Evolutionary conservation across 2,888 invertebrate species (phyloP), one percentile per base, ranked within the genome.

Genomic region (Villa cingulata): DNA sequence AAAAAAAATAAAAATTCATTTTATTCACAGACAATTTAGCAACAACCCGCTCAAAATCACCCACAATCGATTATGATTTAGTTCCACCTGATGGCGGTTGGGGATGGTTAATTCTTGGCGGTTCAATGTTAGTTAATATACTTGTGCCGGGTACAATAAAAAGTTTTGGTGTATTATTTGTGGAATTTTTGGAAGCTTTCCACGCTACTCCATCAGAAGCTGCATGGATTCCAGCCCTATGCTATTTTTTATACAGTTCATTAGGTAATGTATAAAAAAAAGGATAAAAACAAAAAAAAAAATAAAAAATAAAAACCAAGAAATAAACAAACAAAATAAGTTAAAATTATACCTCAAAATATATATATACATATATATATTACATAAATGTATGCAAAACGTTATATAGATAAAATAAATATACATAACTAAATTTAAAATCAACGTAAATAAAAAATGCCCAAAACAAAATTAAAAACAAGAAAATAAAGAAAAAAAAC

Each of bases 181-280:
- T 86, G 37, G 88, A 87, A 61, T 86, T 89, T 65, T 72, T 84
- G 50, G 83, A 85, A 56, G 83, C 82, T 18, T 89, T 88, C 62
- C 64, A 85, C 5, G 76, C 85, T 0, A 76, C 82, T 3, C 77
- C 82, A 1, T 75, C 84, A 0, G 76, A 80, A 10, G 85, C 86
- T 0, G 80, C 86, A 1, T 87, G 86, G 73, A 86, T 89, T 56
- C 87, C 87, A n/a, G 86, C 88, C 0, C 66, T 89, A 9, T 88
- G 88, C 61, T 89, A 89, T 64, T 89, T 88, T 65, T 73, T 89
- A 4, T 89, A 88, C 73, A 88, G 87, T 66, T 88, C 88, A 55
- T 73, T 88, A 62, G 88, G 88, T 87, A 66, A 74, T 72, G 16
- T 43, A 61, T 41, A 37, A 40, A 37, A 41, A 41, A 2, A 36